Evolutionary conservation across 2,797 vertebrate species (phyloP), one percentile per base, ranked within the genome.

Genomic region (Heterohyrax brucei): DNA sequence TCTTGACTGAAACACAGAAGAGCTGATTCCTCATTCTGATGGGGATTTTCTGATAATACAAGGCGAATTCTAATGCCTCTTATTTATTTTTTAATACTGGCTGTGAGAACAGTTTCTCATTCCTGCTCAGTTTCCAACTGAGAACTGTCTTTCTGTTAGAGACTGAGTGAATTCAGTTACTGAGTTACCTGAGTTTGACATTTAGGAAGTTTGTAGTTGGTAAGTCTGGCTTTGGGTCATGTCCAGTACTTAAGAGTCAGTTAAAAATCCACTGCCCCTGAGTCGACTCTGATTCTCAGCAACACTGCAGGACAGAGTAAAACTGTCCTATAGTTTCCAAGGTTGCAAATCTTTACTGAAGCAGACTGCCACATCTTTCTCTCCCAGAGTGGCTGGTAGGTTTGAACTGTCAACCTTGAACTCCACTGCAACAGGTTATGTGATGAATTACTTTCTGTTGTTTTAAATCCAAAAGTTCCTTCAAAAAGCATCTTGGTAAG

Each of bases 81-180:
- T 46, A 14, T 91, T 89, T 83, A 19, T 0, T 87, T 95, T 96
- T 81, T 62, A 92, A 91, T 90, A 77, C 44, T 94, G 10, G 4
- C 12, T 95, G 86, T 46, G 26, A 90, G 50, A 78, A 26, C 62
- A 87, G 50, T 62, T 81, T 89, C 28, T 82, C 5, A 48, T 76
- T 81, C 7, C 28, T 93, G 30, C 4, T 89, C 79, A 95, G 78
- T 83, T 80, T 92, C 87, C 53, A 86, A 85, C 59, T 48, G 48
- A 85, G 10, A 79, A 80, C 78, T 72, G 26, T 21, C 81, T 75
- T 92, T n/a, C 28, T n/a, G 44, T 93, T 5, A 59, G 59, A 14
- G 62, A 86, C 0, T 62, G 21, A 94, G 5, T 64, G 79, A 56
- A 79, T 62, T 87, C 53, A 68, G 30, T 76, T 89, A 83, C 56